phyloP scores from a whole-genome alignment of 2,797 vertebrate genomes.

The Xiphorhynchus erythropygius region DNA sequence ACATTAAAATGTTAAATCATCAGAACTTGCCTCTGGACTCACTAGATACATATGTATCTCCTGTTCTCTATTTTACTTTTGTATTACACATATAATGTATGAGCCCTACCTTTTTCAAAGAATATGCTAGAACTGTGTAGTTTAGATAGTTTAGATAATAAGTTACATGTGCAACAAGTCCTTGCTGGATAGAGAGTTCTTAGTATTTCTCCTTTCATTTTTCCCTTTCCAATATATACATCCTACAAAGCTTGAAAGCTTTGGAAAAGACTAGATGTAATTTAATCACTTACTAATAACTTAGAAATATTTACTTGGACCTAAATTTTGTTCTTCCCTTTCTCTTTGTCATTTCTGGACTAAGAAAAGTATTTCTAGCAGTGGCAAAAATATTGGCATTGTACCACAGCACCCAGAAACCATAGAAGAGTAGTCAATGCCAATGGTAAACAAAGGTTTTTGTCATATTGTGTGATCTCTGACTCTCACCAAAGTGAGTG shows the following conservation, averaged over 20 bases:
- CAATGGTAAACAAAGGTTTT: background rate
- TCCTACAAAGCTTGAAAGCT: background rate
- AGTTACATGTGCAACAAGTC: background rate
- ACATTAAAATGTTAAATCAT: background rate
- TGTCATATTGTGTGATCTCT: background rate
- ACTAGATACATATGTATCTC: background rate
- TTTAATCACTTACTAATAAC: background rate
- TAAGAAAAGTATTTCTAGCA: background rate
- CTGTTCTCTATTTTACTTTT: background rate
- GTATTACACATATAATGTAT: background rate
- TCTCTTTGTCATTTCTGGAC: background rate
- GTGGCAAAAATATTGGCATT: background rate
- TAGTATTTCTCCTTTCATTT: background rate
- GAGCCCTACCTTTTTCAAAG: background rate
- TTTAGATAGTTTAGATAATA: background rate
- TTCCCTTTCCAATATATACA: background rate
- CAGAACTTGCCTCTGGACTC: background rate
- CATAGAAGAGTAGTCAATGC: background rate
- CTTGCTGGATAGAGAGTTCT: background rate
- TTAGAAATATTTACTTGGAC: background rate
- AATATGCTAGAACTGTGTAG: background rate
- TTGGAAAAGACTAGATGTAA: background rate
- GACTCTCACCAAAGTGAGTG: background rate
- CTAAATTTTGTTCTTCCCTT: background rate
- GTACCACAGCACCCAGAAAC: background rate